Evolutionary conservation across 30 jellyfish, hydroid and myxozoan species (phyloP).

Genomic region (Aurelia sp.): DNA sequence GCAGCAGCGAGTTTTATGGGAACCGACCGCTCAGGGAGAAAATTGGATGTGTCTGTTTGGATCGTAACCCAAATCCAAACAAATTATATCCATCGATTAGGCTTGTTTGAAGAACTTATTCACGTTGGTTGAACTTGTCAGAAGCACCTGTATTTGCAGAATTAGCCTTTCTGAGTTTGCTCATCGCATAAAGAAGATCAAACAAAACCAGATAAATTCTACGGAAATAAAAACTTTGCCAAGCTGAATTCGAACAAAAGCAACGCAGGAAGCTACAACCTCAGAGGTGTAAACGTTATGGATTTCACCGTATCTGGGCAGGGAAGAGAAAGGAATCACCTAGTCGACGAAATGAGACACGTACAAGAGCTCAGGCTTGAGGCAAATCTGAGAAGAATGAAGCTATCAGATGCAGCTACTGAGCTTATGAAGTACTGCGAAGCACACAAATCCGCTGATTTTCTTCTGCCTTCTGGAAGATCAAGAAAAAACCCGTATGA

Average conservation of each 20-base stretch:
- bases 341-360: constrained; percentile 67
- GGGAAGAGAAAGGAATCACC: constrained; percentile 65
- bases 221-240: not conserved
- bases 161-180: too few species aligned
- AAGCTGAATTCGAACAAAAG: constrained; percentile 1
- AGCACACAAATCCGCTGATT: constrained; percentile 67
- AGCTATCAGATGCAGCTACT: constrained; percentile 73
- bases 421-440: constrained; percentile 73
- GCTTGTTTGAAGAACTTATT: too few species aligned
- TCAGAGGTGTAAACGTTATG: constrained; percentile 40
- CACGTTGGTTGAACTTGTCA: too few species aligned
- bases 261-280: not conserved
- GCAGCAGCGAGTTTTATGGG: too few species aligned
- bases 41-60: too few species aligned
- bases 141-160: too few species aligned
- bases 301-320: constrained; percentile 74
- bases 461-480: constrained; percentile 66
- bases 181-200: too few species aligned
- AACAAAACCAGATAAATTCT: too few species aligned
- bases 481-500: constrained; percentile 74
- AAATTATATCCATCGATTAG: too few species aligned
- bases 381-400: constrained; percentile 61
- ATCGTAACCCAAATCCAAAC: too few species aligned
- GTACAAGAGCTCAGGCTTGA: constrained; percentile 65
- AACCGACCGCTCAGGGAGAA: too few species aligned